Evolutionary conservation across 1,140 invertebrate genomes (phyloP).

Genomic region (Nomia melanderi): DNA sequence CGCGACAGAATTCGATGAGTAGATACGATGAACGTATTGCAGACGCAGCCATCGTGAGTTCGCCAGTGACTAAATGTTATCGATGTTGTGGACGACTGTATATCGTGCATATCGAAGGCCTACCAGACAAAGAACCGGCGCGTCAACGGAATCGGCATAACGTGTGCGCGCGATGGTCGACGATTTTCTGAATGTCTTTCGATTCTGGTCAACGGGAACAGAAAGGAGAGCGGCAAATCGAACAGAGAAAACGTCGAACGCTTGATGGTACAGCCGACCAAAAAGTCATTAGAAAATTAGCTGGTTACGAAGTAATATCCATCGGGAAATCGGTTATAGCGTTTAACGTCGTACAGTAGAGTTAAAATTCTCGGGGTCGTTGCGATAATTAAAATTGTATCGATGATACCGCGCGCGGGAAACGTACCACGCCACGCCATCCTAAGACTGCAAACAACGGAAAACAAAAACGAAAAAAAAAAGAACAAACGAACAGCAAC

Average conservation of each 20-base stretch:
- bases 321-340: conserved; percentile 1
- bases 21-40: conserved; percentile 27
- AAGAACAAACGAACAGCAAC: neutral
- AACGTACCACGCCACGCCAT: neutral
- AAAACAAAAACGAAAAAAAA: too few species aligned
- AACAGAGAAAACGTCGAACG: neutral
- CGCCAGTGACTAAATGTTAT: neutral
- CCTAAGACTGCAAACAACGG: conserved; percentile 21
- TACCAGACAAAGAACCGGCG: conserved; percentile 13
- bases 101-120: conserved; percentile 18
- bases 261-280: conserved; percentile 16
- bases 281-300: conserved; percentile 16
- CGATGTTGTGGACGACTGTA: neutral
- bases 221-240: neutral
- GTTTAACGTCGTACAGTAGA: neutral
- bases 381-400: neutral
- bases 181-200: neutral
- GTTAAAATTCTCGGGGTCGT: neutral
- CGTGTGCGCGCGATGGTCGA: neutral
- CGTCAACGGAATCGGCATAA: neutral
- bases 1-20: neutral
- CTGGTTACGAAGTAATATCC: conserved; percentile 1
- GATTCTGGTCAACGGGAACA: neutral
- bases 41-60: conserved; percentile 38
- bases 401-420: neutral